phyloP scores from a whole-genome alignment of 2,797 vertebrate genomes.

The Tinamus major region DNA sequence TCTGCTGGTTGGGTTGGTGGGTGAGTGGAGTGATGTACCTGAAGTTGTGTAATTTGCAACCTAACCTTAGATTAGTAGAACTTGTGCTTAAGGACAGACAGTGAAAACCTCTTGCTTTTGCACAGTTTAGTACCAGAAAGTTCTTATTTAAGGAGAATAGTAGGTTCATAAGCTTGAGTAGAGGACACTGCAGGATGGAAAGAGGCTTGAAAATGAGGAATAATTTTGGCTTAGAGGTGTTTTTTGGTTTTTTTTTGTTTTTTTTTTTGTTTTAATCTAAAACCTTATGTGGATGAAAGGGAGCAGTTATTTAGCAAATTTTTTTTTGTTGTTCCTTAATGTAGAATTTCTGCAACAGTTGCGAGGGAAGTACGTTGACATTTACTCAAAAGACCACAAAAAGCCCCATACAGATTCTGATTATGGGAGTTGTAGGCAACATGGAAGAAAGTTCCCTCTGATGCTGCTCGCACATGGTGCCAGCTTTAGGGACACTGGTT shows the following conservation, averaged over 20 bases:
- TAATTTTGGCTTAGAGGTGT: too few relatives aligned
- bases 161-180: not conserved
- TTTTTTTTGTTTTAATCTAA: not conserved
- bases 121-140: not conserved
- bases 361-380: not conserved
- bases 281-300: not conserved
- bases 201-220: not conserved
- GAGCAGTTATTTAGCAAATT: not conserved
- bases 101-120: not conserved
- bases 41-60: not conserved
- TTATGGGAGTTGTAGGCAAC: not conserved
- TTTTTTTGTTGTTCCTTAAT: not conserved
- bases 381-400: not conserved
- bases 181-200: not conserved
- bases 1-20: constrained; percentile 7
- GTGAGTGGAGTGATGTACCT: not conserved
- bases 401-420: not conserved
- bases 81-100: not conserved
- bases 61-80: not conserved
- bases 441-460: not conserved
- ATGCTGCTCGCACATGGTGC: not conserved
- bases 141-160: not conserved
- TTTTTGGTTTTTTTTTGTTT: too few relatives aligned
- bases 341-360: not conserved
- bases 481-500: not conserved